Evolutionary conservation across 2,797 vertebrate genomes (phyloP).

Genomic region (Acestrorhynchus altus): DNA sequence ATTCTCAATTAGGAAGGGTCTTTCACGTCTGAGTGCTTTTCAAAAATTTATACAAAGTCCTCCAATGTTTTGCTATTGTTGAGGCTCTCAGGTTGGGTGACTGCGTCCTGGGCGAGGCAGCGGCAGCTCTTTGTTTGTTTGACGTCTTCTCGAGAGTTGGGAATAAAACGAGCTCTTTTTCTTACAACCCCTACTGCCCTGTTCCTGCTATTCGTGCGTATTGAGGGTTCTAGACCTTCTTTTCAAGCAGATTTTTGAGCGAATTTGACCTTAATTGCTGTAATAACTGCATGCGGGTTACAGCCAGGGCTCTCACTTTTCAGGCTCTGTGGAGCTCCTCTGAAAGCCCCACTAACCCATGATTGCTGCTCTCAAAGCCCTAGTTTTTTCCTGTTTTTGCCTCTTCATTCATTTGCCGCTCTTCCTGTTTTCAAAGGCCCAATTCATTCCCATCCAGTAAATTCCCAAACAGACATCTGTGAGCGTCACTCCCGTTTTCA

Average conservation of each 20-base stretch:
- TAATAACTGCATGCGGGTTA: background rate
- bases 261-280: constrained; percentile 18
- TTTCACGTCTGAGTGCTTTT: constrained; percentile 60
- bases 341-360: background rate
- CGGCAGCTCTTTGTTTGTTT: constrained; percentile 21
- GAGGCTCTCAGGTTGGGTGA: constrained; percentile 20
- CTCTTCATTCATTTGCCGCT: constrained; percentile 21
- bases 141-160: background rate
- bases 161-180: constrained; percentile 4
- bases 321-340: background rate
- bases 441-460: constrained; percentile 26
- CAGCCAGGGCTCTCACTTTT: background rate
- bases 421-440: constrained; percentile 23
- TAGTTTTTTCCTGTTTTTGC: constrained; percentile 39
- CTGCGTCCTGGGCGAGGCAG: background rate
- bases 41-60: constrained; percentile 69
- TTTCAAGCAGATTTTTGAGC: background rate
- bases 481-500: constrained; percentile 1
- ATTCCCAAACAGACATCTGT: constrained; percentile 37
- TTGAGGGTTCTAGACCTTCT: background rate
- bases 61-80: constrained; percentile 71
- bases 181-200: background rate
- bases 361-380: background rate
- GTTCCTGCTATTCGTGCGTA: background rate
- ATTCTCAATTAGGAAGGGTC: constrained; percentile 33